Percentiles rank a stretch among this genome's conserved stretches.
Evolutionary conservation across 2,888 invertebrate species (phyloP).

Genomic region (Pachydiplax longipennis): DNA sequence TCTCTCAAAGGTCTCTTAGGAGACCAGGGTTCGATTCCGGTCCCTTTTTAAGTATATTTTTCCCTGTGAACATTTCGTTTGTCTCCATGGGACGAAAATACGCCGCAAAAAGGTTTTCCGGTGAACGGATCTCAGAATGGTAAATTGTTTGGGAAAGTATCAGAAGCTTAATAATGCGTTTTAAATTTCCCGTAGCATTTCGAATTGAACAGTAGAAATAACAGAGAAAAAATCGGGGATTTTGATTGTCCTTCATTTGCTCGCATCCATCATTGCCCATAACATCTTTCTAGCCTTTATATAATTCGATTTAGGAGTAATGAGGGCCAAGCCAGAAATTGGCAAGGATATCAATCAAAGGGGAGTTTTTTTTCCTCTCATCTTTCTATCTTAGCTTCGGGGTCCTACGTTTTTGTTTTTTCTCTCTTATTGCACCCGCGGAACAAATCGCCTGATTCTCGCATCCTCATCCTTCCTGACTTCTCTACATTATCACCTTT

Average conservation of each 20-base stretch:
- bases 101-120: too few relatives aligned
- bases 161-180: background rate
- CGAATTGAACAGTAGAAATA: background rate
- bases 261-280: constrained; percentile 32
- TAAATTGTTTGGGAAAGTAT: background rate
- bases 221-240: background rate
- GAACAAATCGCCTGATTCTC: background rate
- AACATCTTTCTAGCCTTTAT: constrained; percentile 24
- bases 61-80: background rate
- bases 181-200: background rate
- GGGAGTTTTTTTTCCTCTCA: background rate
- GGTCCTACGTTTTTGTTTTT: background rate
- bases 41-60: too few relatives aligned
- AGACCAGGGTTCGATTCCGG: too few relatives aligned
- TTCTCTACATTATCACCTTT: background rate
- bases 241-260: constrained; percentile 30
- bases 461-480: background rate
- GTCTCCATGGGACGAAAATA: too few relatives aligned
- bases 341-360: constrained; percentile 31
- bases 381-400: background rate
- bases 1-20: too few relatives aligned
- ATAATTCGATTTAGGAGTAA: constrained; percentile 39
- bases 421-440: background rate
- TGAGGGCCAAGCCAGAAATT: constrained; percentile 34
- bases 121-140: too few relatives aligned